Evolutionary conservation across 2,113 vertebrate species (phyloP).

Genomic region (Urocynchramus pylzowi): DNA sequence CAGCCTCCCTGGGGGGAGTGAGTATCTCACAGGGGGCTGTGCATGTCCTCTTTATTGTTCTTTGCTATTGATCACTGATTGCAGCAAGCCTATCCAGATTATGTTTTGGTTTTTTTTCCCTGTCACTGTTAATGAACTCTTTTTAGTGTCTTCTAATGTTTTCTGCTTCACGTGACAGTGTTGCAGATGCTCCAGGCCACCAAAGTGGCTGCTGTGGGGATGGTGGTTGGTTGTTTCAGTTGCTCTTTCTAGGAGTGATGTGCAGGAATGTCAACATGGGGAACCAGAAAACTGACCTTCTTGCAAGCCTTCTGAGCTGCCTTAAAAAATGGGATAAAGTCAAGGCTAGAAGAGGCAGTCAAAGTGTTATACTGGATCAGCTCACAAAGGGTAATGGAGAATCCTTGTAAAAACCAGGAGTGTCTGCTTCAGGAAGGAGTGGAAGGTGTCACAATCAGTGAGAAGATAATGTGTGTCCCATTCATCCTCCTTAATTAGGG

Average conservation of each 20-base stretch:
- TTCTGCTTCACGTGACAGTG: neutral
- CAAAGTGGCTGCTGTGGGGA: neutral
- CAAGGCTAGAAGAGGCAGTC: neutral
- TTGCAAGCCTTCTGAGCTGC: neutral
- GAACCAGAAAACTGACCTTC: neutral
- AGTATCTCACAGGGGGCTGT: conserved; percentile 67
- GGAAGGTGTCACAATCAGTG: neutral
- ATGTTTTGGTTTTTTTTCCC: neutral
- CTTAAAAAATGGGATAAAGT: neutral
- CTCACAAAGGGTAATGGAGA: neutral
- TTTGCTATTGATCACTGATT: neutral
- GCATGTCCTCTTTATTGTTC: neutral
- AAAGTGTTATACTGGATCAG: neutral
- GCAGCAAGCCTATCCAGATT: neutral
- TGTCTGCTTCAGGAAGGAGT: neutral
- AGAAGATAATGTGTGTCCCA: neutral
- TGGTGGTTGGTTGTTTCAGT: neutral
- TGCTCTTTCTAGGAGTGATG: neutral
- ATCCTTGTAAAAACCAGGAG: neutral
- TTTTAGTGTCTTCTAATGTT: neutral
- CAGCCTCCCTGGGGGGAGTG: conserved; percentile 95
- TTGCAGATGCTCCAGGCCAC: neutral
- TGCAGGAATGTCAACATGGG: neutral
- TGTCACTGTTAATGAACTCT: neutral
- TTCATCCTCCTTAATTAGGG: neutral